Percentiles rank a stretch among this genome's conserved stretches.
Conservation (phyloP, 2,888 invertebrate genomes). For the Yponomeuta evonymella region DNA sequence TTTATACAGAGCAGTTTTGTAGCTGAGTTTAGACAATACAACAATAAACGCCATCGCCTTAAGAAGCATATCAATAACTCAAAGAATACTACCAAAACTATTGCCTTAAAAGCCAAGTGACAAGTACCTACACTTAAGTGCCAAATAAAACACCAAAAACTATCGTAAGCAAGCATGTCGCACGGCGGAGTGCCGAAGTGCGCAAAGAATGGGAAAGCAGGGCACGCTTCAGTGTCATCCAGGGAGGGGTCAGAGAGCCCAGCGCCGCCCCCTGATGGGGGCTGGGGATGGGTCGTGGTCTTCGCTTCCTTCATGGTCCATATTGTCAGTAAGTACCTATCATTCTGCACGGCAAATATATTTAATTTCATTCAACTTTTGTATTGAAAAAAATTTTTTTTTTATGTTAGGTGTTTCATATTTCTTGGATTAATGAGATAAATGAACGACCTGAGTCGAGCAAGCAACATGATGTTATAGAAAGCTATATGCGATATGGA, state of each 20-base stretch:
- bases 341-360: background rate
- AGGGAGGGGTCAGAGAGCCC: conserved; percentile 50
- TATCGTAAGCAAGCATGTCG: conserved; percentile 44
- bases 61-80: conserved; percentile 35
- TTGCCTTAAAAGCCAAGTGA: conserved; percentile 33
- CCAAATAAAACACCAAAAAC: conserved; percentile 24
- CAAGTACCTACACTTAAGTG: conserved; percentile 27
- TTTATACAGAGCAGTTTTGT: background rate
- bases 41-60: conserved; percentile 22
- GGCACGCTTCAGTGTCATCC: conserved; percentile 42
- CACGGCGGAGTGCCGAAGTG: conserved; percentile 54
- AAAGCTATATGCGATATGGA: too few species aligned
- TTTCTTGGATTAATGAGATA: too few species aligned
- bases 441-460: too few species aligned
- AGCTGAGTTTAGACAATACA: conserved; percentile 1
- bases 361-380: too few species aligned
- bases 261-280: conserved; percentile 88
- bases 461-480: too few species aligned
- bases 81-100: conserved; percentile 10
- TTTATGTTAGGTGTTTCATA: too few species aligned
- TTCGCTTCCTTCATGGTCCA: conserved; percentile 98
- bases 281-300: conserved; percentile 97
- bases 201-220: conserved; percentile 50
- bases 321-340: conserved; percentile 86
- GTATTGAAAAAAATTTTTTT: too few species aligned